These are phyloP conservation scores for Brachyrhaphis roseni DNA, from an alignment of 2,797 vertebrate genomes.

Conservation along the genomic window DNA sequence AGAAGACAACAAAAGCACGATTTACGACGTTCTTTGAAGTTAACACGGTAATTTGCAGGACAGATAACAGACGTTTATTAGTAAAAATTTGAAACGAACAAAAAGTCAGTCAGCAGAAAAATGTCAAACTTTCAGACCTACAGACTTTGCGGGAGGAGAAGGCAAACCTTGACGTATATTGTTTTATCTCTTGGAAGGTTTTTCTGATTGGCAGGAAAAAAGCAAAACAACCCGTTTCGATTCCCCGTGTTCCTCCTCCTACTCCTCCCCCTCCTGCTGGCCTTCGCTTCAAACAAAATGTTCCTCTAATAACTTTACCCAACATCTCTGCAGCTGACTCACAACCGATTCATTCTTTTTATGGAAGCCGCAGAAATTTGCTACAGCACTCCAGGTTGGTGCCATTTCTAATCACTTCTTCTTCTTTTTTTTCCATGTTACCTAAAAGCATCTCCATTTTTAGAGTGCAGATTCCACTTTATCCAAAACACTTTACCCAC, in stretches of 20 bases:
- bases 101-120: neutral
- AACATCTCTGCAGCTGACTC: slow-evolving; percentile 36
- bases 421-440: slow-evolving; percentile 3
- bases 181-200: slow-evolving; percentile 23
- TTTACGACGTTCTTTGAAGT: slow-evolving; percentile 23
- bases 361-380: slow-evolving; percentile 29
- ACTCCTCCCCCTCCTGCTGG: slow-evolving; percentile 10
- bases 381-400: slow-evolving; percentile 18
- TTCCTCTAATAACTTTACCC: slow-evolving; percentile 47
- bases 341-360: slow-evolving; percentile 33
- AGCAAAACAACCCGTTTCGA: slow-evolving; percentile 32
- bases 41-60: neutral
- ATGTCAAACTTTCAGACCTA: neutral
- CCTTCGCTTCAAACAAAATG: slow-evolving; percentile 47
- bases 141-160: neutral
- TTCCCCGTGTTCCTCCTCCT: slow-evolving; percentile 25
- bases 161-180: slow-evolving; percentile 26
- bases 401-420: neutral
- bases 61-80: neutral
- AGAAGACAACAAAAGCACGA: neutral
- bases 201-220: slow-evolving; percentile 37
- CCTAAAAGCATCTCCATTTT: slow-evolving; percentile 20
- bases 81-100: neutral
- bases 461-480: slow-evolving; percentile 28
- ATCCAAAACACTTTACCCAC: slow-evolving; percentile 13